Evolutionary conservation across 1,140 invertebrate genomes (phyloP).

Genomic region (Leptinotarsa defecta): DNA sequence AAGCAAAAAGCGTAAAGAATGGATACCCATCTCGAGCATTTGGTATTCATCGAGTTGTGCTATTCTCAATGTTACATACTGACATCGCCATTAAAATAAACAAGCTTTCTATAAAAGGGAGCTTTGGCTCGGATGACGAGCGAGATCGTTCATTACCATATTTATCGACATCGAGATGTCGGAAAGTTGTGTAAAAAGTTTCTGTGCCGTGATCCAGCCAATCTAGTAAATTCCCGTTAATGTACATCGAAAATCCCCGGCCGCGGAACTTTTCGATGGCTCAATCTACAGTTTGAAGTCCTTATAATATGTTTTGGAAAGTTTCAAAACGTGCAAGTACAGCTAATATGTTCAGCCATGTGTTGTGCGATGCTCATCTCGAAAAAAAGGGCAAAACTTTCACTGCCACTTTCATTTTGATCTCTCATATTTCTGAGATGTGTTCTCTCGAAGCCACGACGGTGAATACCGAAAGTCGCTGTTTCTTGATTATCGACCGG

Average conservation of each 20-base stretch:
- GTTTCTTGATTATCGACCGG: constrained; percentile 27
- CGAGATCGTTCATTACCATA: constrained; percentile 46
- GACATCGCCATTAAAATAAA: constrained; percentile 33
- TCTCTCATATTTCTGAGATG: constrained; percentile 22
- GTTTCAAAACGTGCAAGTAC: constrained; percentile 39
- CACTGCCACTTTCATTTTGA: constrained; percentile 25
- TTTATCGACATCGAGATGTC: constrained; percentile 45
- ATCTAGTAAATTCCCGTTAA: constrained; percentile 48
- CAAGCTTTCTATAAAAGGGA: constrained; percentile 27
- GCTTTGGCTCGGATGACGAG: constrained; percentile 11
- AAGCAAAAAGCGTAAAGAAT: constrained; percentile 18
- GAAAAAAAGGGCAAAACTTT: constrained; percentile 10
- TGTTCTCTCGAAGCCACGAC: constrained; percentile 3
- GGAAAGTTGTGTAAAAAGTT: constrained; percentile 39
- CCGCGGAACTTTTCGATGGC: constrained; percentile 45
- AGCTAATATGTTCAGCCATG: constrained; percentile 42
- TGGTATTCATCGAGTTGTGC: constrained; percentile 26
- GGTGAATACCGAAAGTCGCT: background rate
- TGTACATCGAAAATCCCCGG: constrained; percentile 41
- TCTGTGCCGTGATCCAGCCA: constrained; percentile 42
- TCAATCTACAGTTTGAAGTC: constrained; percentile 45
- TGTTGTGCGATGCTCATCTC: constrained; percentile 26
- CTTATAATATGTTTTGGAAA: constrained; percentile 42
- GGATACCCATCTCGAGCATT: background rate
- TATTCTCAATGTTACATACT: constrained; percentile 7